Evolutionary conservation across 2,797 vertebrate genomes (phyloP).

Genomic region (Psittacula echo): DNA sequence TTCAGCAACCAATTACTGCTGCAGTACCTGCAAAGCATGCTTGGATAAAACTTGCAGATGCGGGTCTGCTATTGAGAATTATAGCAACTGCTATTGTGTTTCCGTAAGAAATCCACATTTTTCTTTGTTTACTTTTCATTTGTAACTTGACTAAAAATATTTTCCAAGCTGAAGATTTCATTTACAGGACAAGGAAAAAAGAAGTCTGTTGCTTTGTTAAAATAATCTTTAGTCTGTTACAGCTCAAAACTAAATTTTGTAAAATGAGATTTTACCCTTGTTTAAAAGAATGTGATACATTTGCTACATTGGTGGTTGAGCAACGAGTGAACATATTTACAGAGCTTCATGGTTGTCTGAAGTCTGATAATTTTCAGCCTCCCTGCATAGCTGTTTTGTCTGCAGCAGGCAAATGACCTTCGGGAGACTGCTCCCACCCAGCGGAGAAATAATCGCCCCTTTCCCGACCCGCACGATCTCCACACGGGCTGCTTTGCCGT

Average conservation of each 20-base stretch:
- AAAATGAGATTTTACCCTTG: neutral
- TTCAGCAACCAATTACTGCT: neutral
- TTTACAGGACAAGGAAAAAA: neutral
- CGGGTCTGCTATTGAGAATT: neutral
- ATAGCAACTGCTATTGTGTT: neutral
- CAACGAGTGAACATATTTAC: fast-evolving
- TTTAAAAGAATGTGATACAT: neutral
- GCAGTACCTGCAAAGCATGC: neutral
- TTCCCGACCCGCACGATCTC: neutral
- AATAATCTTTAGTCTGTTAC: neutral
- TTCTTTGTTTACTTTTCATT: neutral
- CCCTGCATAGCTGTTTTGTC: neutral
- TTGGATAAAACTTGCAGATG: neutral
- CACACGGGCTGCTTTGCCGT: neutral
- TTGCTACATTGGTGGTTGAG: neutral
- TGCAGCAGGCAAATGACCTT: neutral
- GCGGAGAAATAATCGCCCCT: neutral
- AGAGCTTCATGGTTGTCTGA: neutral
- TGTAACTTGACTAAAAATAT: neutral
- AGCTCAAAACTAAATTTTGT: neutral
- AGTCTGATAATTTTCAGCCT: neutral
- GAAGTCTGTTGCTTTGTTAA: neutral
- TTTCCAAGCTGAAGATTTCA: neutral
- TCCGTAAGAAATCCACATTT: neutral
- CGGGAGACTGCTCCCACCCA: neutral